A percentile compares a stretch with the other conserved stretches of the same genome.
phyloP scores from a whole-genome alignment of 2,797 vertebrate genomes.

The Cyclopterus lumpus region DNA sequence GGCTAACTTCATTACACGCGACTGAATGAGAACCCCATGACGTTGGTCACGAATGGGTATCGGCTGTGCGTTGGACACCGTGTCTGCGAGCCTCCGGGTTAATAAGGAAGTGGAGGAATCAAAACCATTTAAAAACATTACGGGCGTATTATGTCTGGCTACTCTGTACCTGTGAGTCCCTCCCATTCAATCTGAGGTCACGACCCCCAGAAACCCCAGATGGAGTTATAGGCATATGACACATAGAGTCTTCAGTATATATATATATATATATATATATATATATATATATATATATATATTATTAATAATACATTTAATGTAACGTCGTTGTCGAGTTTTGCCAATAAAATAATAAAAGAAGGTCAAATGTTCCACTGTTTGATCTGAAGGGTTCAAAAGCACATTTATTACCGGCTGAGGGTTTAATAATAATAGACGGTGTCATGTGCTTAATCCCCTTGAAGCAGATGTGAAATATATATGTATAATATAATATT shows the following conservation, averaged over 20 bases:
- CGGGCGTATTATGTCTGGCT: constrained; percentile 69
- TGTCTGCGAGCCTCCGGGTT: constrained; percentile 35
- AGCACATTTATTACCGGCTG: too few species aligned
- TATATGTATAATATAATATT: too few species aligned
- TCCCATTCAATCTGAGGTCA: constrained; percentile 53
- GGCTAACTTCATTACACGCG: constrained; percentile 72
- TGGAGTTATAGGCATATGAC: background rate
- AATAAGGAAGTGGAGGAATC: constrained; percentile 67
- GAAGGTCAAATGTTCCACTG: background rate
- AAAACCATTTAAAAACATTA: constrained; percentile 74
- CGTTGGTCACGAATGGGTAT: constrained; percentile 42
- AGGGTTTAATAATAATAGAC: background rate
- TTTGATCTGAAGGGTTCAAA: too few species aligned
- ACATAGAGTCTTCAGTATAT: background rate
- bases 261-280: background rate
- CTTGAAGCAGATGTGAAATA: too few species aligned
- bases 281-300: background rate
- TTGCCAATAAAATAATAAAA: background rate
- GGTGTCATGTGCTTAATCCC: background rate
- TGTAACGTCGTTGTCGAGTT: too few species aligned
- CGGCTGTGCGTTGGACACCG: constrained; percentile 9
- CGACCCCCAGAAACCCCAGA: constrained; percentile 20
- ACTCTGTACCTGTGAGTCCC: constrained; percentile 50
- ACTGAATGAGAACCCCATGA: constrained; percentile 73
- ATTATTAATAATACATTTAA: background rate